These are phyloP conservation scores for Lepilemur ruficaudatus DNA, from an alignment of 2,797 vertebrate species.

Conservation along the genomic window DNA sequence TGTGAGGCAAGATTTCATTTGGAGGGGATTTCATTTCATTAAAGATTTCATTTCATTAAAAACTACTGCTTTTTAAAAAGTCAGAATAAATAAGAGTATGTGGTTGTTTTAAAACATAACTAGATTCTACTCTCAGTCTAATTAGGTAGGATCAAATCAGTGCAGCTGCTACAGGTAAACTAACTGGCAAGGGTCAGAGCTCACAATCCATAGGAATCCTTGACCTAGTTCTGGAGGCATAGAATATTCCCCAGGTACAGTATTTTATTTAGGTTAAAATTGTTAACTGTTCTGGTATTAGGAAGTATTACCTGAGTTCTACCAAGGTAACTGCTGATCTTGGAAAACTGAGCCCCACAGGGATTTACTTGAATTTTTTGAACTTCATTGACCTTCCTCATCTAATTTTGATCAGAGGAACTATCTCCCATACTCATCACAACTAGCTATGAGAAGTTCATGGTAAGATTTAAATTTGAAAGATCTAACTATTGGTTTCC, in stretches of 20 bases:
- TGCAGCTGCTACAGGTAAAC: not conserved
- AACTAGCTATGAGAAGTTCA: not conserved
- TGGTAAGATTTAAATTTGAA: constrained; percentile 51
- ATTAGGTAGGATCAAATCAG: not conserved
- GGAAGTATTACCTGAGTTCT: constrained; percentile 8
- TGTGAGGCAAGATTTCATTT: constrained; percentile 25
- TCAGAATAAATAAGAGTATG: constrained; percentile 21
- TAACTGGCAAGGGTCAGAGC: not conserved
- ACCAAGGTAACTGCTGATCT: not conserved
- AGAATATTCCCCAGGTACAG: not conserved
- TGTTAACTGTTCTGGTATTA: not conserved
- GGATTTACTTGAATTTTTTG: constrained; percentile 46
- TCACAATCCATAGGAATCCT: not conserved
- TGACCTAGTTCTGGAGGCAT: not conserved
- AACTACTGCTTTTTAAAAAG: not conserved
- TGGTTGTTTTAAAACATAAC: not conserved
- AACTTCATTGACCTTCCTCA: constrained; percentile 13
- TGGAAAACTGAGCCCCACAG: constrained; percentile 27
- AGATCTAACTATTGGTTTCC: constrained; percentile 11
- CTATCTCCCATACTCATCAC: not conserved
- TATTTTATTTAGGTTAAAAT: constrained; percentile 42
- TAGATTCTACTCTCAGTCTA: not conserved
- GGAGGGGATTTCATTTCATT: not conserved
- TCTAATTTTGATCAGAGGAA: not conserved
- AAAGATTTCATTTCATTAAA: not conserved